Evolutionary conservation across 2,113 vertebrate genomes (phyloP).

Genomic region (Xenopus laevis): DNA sequence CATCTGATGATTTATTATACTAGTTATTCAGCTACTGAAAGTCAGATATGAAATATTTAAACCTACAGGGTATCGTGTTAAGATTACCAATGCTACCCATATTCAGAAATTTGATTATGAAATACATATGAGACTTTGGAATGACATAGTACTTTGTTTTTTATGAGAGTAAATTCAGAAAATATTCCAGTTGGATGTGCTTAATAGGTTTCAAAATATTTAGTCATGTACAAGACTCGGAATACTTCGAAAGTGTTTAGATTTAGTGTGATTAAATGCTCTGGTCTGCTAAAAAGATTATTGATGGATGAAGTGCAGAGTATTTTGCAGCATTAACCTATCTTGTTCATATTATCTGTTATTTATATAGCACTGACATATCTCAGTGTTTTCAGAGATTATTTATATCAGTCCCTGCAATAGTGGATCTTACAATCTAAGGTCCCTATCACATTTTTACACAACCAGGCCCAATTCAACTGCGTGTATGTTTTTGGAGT

Average conservation of each 20-base stretch:
- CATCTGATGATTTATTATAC: constrained; percentile 46
- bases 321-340: too few relatives aligned
- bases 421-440: too few relatives aligned
- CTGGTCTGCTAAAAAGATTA: background rate
- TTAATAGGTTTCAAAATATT: constrained; percentile 26
- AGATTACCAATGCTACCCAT: constrained; percentile 42
- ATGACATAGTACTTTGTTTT: constrained; percentile 29
- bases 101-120: constrained; percentile 40
- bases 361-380: too few relatives aligned
- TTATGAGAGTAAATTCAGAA: constrained; percentile 19
- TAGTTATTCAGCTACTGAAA: constrained; percentile 45
- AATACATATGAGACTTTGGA: constrained; percentile 38
- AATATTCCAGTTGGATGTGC: constrained; percentile 36
- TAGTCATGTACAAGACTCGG: constrained; percentile 16
- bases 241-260: background rate
- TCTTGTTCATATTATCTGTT: too few relatives aligned
- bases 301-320: background rate
- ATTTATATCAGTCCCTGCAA: too few relatives aligned
- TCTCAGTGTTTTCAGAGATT: too few relatives aligned
- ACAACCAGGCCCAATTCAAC: too few relatives aligned
- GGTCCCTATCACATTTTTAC: too few relatives aligned
- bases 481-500: too few relatives aligned
- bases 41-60: constrained; percentile 46
- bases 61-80: constrained; percentile 37
- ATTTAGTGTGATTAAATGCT: background rate